These are phyloP conservation scores for Melanargia galathea DNA, from an alignment of 2,888 invertebrate genomes.

Conservation along the genomic window DNA sequence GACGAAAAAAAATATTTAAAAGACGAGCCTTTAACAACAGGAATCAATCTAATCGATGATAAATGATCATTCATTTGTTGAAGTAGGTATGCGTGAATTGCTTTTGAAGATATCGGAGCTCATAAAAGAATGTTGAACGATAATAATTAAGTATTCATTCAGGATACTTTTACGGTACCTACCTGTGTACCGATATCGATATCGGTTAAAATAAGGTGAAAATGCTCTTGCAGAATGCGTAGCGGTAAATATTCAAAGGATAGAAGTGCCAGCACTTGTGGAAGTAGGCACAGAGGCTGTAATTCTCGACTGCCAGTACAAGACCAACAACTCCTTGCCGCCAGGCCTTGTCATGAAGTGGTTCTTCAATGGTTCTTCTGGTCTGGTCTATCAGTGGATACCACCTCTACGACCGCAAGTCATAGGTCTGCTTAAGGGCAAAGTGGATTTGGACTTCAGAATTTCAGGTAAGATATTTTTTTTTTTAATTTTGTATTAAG, in stretches of 20 bases:
- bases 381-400: conserved; percentile 78
- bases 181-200: too few species aligned
- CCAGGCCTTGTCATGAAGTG: conserved; percentile 75
- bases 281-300: conserved; percentile 66
- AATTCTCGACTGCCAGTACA: conserved; percentile 66
- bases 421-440: conserved; percentile 73
- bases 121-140: too few species aligned
- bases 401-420: conserved; percentile 73
- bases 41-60: too few species aligned
- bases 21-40: too few species aligned
- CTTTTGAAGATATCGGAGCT: too few species aligned
- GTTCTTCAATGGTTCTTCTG: conserved; percentile 75
- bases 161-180: too few species aligned
- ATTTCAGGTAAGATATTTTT: conserved; percentile 63
- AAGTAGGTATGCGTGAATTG: too few species aligned
- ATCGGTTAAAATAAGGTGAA: neutral
- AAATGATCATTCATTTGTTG: too few species aligned
- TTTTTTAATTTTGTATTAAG: neutral
- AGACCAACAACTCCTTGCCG: conserved; percentile 47
- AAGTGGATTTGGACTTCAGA: conserved; percentile 68
- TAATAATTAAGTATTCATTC: too few species aligned
- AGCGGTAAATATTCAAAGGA: conserved; percentile 72
- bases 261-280: conserved; percentile 70
- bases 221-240: conserved; percentile 62
- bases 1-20: too few species aligned